These are phyloP conservation scores for Hipposideros armiger DNA, from an alignment of 2,113 vertebrate species.

Conservation along the genomic window DNA sequence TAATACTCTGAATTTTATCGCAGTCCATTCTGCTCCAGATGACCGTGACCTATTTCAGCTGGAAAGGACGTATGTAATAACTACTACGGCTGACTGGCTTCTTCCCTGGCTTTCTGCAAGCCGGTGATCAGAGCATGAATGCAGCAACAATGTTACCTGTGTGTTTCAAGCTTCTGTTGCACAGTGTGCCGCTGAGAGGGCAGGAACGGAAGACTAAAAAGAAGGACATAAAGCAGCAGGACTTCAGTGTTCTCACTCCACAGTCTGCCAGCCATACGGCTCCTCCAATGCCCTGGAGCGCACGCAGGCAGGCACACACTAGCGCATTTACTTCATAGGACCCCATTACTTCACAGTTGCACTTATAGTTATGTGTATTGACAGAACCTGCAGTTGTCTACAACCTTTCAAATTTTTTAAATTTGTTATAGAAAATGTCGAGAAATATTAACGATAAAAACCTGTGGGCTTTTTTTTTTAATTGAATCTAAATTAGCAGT, in stretches of 20 bases:
- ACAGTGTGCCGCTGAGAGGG: background rate
- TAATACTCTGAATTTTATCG: slow-evolving; percentile 27
- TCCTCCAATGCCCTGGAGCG: background rate
- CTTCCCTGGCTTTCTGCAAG: background rate
- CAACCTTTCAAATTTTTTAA: background rate
- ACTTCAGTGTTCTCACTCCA: background rate
- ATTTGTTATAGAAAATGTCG: background rate
- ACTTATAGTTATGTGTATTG: background rate
- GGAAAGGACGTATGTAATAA: background rate
- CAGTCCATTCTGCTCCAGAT: background rate
- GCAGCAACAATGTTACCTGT: background rate
- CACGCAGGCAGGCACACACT: rapidly evolving
- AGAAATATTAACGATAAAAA: background rate
- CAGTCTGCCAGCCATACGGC: slow-evolving; percentile 35
- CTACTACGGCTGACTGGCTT: background rate
- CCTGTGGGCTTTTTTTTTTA: background rate
- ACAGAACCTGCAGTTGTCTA: background rate
- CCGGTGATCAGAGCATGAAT: background rate
- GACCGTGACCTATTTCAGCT: background rate
- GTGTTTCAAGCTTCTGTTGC: background rate
- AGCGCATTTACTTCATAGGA: background rate
- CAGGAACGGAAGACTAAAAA: slow-evolving; percentile 35
- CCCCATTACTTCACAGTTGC: background rate
- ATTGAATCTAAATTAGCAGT: background rate
- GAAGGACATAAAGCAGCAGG: slow-evolving; percentile 22